phyloP scores from a whole-genome alignment of 2,888 invertebrate genomes.

The Limulus polyphemus region DNA sequence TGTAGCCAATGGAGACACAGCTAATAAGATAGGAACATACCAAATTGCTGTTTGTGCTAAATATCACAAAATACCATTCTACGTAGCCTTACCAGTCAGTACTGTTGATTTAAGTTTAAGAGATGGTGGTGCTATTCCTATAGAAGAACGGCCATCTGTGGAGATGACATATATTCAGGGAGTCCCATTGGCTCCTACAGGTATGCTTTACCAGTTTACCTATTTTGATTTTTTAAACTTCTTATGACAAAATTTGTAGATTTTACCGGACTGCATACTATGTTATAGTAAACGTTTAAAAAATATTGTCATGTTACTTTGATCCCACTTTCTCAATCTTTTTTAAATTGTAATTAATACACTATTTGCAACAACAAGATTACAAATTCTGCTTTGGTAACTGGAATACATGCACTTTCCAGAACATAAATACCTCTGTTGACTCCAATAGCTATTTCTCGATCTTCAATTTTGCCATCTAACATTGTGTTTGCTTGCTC shows the following conservation, averaged over 20 bases:
- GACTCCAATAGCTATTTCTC: too few relatives aligned
- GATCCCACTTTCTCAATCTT: background rate
- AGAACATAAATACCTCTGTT: too few relatives aligned
- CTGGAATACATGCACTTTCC: too few relatives aligned
- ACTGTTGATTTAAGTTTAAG: conserved; percentile 66
- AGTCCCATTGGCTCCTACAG: conserved; percentile 71
- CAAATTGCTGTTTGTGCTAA: conserved; percentile 81
- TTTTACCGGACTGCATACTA: too few relatives aligned
- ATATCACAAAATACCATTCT: conserved; percentile 83
- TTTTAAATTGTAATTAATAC: too few relatives aligned
- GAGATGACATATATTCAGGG: conserved; percentile 88
- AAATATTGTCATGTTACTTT: conserved; percentile 15
- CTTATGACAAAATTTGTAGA: background rate
- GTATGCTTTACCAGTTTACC: conserved; percentile 38
- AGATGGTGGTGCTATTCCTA: conserved; percentile 73
- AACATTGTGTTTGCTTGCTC: too few relatives aligned
- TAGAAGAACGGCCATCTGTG: conserved; percentile 79
- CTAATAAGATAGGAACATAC: conserved; percentile 96
- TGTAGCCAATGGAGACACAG: conserved; percentile 92
- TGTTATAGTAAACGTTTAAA: background rate
- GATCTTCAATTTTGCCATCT: too few relatives aligned
- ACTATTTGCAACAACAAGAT: too few relatives aligned
- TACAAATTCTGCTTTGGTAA: too few relatives aligned
- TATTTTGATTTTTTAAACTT: background rate
- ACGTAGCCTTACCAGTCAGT: conserved; percentile 83